Base-by-base conservation (phyloP, 2,888 invertebrate species). In the Nysson spinosus region DNA sequence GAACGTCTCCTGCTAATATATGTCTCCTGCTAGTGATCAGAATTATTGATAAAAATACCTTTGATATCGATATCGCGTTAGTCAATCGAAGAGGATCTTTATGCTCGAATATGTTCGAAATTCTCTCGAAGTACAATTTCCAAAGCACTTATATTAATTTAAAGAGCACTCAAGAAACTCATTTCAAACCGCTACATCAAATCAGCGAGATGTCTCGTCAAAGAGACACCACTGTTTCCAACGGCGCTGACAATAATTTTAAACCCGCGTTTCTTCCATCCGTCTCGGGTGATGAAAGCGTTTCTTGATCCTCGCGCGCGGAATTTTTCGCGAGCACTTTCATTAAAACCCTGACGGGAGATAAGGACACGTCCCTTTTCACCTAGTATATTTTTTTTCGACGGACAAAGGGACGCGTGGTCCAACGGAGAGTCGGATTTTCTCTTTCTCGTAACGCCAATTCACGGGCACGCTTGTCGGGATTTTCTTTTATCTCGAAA, bases 301-400 rank as follows among this genome's bases (percentile, higher is more conserved):
- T 63, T 63, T 60, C 63, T 19, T 51, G 46, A 63, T 63, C 52
- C 61, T 56, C 22, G 56, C 35, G 62, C 44, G 22, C 51, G 40
- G 61, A 58, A 63, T 62, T 64, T 72, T 66, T 52, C 40, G 47
- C 62, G 52, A 67, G 68, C 51, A 47, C 57, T 63, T 71, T 70
- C 68, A 72, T 70, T 67, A 67, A 72, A 70, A 62, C 56, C 54
- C 17, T 34, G 35, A 47, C 42, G 11, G 58, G 51, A 32, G 50
- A 34, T 51, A 55, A 71, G 66, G 51, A 52, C 72, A 49, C 39
- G 16, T 26, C 34, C n/a, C 34, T 4, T 34, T 14, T 28, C 34
- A 28, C 26, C 62, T 44, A 46, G 60, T 61, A n/a, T n/a, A n/a
- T 69, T 65, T 44, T 50, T 52, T 52, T 39, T 40, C 43, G 24